Percentiles rank a stretch among this genome's conserved stretches.
These are phyloP conservation scores for Pseudopodoces humilis DNA, from an alignment of 2,113 vertebrate genomes.

Conservation along the genomic window DNA sequence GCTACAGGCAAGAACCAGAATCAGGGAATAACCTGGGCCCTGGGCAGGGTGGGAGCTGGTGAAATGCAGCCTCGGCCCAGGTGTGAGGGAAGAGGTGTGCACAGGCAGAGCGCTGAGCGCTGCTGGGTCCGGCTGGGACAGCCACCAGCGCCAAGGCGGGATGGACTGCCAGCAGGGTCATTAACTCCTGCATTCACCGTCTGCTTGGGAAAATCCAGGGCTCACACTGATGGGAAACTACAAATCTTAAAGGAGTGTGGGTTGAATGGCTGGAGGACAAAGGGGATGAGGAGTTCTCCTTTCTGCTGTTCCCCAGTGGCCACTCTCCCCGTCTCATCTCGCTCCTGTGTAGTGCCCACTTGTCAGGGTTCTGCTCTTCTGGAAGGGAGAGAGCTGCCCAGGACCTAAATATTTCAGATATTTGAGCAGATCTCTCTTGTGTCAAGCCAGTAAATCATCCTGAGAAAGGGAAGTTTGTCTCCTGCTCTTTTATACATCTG, in stretches of 20 bases:
- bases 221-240: neutral
- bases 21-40: neutral
- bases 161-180: neutral
- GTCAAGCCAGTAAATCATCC: neutral
- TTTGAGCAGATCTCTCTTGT: neutral
- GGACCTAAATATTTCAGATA: neutral
- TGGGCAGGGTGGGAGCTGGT: neutral
- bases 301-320: neutral
- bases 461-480: neutral
- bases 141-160: neutral
- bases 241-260: fast-evolving
- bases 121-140: neutral
- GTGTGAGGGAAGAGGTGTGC: neutral
- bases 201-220: neutral
- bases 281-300: neutral
- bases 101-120: neutral
- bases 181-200: fast-evolving
- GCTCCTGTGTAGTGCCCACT: neutral
- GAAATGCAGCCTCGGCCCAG: neutral
- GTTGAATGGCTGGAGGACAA: neutral
- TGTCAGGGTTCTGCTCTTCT: neutral
- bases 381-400: neutral
- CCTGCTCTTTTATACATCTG: neutral
- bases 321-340: neutral
- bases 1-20: neutral